A percentile compares a stretch with the other conserved stretches of the same genome.
Conservation (phyloP, 1,140 invertebrate genomes). For the Bradynema listronoti region DNA sequence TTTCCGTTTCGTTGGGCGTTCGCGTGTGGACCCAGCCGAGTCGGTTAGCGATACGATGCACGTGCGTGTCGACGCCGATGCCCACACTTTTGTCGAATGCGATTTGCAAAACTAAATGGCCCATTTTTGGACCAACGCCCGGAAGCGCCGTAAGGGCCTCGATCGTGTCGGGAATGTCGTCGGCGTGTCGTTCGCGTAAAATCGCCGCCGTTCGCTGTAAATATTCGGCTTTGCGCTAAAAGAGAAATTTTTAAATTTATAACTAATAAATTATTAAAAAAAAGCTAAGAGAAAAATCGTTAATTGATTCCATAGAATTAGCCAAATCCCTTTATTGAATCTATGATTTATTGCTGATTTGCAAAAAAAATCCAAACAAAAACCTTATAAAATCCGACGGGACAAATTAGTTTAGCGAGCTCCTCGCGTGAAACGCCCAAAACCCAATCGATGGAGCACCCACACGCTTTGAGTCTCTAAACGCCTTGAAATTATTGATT, state of each 20-base stretch:
- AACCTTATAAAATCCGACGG: constrained; percentile 36
- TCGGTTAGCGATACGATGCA: constrained; percentile 31
- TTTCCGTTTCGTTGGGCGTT: constrained; percentile 34
- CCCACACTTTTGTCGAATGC: constrained; percentile 30
- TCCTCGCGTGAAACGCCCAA: constrained; percentile 16
- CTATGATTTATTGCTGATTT: background rate
- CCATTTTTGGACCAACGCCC: constrained; percentile 45
- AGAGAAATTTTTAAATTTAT: constrained; percentile 6
- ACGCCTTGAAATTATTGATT: background rate
- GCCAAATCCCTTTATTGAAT: background rate
- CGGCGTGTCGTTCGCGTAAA: constrained; percentile 23
- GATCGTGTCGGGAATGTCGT: constrained; percentile 36
- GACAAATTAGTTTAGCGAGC: constrained; percentile 19
- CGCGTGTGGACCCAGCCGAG: constrained; percentile 38
- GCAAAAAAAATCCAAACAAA: constrained; percentile 7
- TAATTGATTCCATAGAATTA: background rate
- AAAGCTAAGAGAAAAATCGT: background rate
- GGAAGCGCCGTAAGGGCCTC: constrained; percentile 16
- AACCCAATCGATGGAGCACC: constrained; percentile 28
- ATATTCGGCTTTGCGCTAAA: constrained; percentile 37
- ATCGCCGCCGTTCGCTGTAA: constrained; percentile 25
- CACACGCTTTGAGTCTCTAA: constrained; percentile 29
- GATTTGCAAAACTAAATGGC: constrained; percentile 34
- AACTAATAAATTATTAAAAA: background rate
- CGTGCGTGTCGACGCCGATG: constrained; percentile 46